Evolutionary conservation across 1,140 invertebrate genomes (phyloP).

Genomic region (Pseudomyrmex dendroicus): DNA sequence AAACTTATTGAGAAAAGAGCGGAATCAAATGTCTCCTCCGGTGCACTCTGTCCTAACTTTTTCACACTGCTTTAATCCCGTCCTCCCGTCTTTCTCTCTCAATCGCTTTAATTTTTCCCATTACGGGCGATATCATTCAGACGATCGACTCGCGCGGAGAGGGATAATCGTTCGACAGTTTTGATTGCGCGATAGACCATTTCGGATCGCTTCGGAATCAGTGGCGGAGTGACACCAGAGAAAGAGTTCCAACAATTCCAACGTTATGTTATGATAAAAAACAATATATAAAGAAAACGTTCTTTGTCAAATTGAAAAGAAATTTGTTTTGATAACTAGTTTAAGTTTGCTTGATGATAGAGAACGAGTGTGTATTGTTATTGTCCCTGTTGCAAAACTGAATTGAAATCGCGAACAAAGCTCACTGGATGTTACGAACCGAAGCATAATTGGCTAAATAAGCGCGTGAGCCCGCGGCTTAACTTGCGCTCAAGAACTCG

Average conservation of each 20-base stretch:
- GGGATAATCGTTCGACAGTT: conserved; percentile 43
- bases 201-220: too few relatives aligned
- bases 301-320: background rate
- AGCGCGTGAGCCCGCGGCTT: conserved; percentile 54
- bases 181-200: conserved; percentile 21
- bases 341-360: conserved; percentile 27
- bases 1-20: conserved; percentile 54
- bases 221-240: too few relatives aligned
- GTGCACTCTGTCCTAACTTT: conserved; percentile 34
- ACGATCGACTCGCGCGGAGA: background rate
- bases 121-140: conserved; percentile 45
- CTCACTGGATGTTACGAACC: conserved; percentile 40
- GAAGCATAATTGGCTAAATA: conserved; percentile 58
- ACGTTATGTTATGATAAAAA: too few relatives aligned
- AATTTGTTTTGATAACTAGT: background rate
- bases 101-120: conserved; percentile 58
- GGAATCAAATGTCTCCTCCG: conserved; percentile 50
- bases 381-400: conserved; percentile 30
- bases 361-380: conserved; percentile 21
- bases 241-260: too few relatives aligned
- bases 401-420: conserved; percentile 51
- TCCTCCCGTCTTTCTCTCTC: conserved; percentile 30
- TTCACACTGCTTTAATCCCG: conserved; percentile 39
- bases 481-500: conserved; percentile 56
- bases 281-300: too few relatives aligned